phyloP scores from a whole-genome alignment of 1,140 invertebrate species.

The Dufourea novaeangliae region DNA sequence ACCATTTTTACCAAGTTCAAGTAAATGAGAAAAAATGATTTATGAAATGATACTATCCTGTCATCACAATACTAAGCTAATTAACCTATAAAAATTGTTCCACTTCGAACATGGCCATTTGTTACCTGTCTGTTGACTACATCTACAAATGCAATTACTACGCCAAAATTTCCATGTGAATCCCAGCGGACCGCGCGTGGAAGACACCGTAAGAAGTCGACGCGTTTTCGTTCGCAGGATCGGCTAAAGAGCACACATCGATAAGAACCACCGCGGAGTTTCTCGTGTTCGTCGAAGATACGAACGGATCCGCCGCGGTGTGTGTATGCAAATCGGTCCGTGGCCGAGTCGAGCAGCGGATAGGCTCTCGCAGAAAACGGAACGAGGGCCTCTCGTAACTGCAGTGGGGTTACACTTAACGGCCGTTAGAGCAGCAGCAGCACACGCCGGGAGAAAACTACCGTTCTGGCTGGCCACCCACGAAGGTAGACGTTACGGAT shows the following conservation, averaged over 20 bases:
- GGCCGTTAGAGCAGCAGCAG: constrained; percentile 33
- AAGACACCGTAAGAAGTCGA: background rate
- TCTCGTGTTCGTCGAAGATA: background rate
- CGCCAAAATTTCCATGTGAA: too few relatives aligned
- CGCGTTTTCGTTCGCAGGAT: background rate
- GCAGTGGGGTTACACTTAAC: constrained; percentile 39
- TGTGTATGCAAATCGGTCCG: constrained; percentile 21
- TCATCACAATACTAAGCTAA: too few relatives aligned
- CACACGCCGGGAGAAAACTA: constrained; percentile 49
- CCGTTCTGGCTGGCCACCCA: constrained; percentile 57
- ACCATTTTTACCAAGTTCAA: too few relatives aligned
- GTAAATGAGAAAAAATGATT: too few relatives aligned
- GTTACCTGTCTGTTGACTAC: too few relatives aligned
- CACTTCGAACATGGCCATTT: too few relatives aligned
- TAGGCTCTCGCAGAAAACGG: background rate
- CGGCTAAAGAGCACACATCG: background rate
- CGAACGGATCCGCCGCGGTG: background rate
- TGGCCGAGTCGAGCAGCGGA: background rate
- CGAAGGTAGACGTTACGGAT: constrained; percentile 72
- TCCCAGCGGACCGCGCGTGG: too few relatives aligned
- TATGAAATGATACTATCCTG: too few relatives aligned
- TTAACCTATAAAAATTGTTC: too few relatives aligned
- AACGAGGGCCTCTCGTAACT: constrained; percentile 37
- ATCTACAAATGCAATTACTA: too few relatives aligned
- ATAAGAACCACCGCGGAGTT: background rate